Base-by-base conservation (phyloP, 1,140 invertebrate species). In the Drosophila quadrilineata region DNA sequence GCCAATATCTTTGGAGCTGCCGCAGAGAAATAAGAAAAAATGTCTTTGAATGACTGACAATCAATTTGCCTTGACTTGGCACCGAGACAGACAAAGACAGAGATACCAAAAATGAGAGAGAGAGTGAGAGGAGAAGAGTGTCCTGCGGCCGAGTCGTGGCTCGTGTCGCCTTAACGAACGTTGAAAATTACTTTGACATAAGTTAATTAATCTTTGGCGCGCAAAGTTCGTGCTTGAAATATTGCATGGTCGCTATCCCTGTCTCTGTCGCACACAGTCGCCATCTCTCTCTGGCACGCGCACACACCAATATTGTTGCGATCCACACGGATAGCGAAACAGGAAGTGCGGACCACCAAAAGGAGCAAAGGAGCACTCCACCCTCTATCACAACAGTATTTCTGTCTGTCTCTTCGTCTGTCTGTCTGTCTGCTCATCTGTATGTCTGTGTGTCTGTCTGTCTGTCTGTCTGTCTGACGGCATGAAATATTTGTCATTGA, bases 111-210 rank as follows among this genome's bases (percentile, higher is more conserved):
- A n/a, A n/a, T n/a, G n/a, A 9, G 21, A n/a, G 41, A 16, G 16
- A 3, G 8, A 8, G 17, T 6, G 28, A n/a, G 14, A 1, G 9
- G 9, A 5, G 17, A 14, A 22, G 8, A 2, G 54, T 53, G 33
- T 52, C 40, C 56, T 45, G 31, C 45, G 45, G 29, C 10, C 10
- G 22, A 41, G 40, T 31, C 35, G 49, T 35, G 54, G 58, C 48
- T 54, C 79, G 77, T 84, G 79, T 84, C 70, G 79, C 79, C 79
- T 75, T 88, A 88, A 88, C 85, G 85, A 88, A 88, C 85, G 85
- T 88, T 88, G 85, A 88, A 88, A 88, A 88, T 88, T 88, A 88
- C 85, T 88, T 88, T 88, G 85, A 88, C 85, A 88, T 88, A 88
- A 88, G 85, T 88, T 88, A 88, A 88, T 88, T 88, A 88, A 88